Percentiles rank a stretch among this genome's conserved stretches.
phyloP scores from a whole-genome alignment of 2,113 vertebrate genomes.

The Ctenomys sociabilis region DNA sequence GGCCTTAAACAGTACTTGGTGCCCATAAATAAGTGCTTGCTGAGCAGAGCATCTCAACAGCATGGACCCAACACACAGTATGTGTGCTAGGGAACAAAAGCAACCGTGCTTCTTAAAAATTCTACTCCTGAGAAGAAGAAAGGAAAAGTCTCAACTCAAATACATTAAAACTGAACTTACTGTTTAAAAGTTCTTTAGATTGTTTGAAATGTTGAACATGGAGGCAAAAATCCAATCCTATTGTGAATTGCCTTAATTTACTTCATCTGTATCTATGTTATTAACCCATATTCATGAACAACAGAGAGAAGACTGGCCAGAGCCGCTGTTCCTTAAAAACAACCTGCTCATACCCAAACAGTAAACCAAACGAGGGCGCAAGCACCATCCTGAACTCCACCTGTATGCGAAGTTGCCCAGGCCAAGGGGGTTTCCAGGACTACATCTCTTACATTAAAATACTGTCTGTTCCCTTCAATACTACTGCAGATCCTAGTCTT shows the following conservation, averaged over 20 bases:
- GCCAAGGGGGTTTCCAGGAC: neutral
- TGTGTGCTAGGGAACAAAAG: neutral
- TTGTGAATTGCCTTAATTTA: neutral
- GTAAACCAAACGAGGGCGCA: neutral
- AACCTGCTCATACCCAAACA: neutral
- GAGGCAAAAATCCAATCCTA: neutral
- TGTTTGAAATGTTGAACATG: slow-evolving; percentile 12
- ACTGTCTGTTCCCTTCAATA: neutral
- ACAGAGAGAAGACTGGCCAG: neutral
- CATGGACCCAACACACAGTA: neutral
- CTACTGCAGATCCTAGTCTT: neutral
- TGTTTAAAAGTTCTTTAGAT: neutral
- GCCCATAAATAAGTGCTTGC: neutral
- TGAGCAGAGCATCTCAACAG: neutral
- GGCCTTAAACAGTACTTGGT: neutral
- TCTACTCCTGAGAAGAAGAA: neutral
- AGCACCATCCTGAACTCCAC: neutral
- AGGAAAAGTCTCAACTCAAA: slow-evolving; percentile 28
- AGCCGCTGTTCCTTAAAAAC: neutral
- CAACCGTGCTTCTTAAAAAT: neutral
- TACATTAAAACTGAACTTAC: neutral
- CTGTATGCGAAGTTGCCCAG: neutral
- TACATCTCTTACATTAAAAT: neutral
- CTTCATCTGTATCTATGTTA: slow-evolving; percentile 5
- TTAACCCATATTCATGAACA: neutral